Evolutionary conservation across 2,888 invertebrate species (phyloP).

Genomic region (Ischnus inquisitorius): DNA sequence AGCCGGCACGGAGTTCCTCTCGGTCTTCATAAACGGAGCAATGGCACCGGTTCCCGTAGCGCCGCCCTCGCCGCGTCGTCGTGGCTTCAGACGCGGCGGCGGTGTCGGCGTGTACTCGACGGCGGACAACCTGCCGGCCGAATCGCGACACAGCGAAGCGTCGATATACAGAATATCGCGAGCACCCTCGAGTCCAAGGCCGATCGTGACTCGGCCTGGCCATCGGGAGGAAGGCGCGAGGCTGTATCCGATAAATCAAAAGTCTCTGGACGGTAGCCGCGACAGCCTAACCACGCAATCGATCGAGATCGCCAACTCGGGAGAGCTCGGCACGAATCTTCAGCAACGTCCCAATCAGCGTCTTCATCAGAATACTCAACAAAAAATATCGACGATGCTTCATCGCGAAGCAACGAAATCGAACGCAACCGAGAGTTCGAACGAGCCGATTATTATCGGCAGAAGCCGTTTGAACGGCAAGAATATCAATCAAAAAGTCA

Average conservation of each 20-base stretch:
- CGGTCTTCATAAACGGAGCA: slow-evolving; percentile 85
- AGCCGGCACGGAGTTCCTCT: slow-evolving; percentile 85
- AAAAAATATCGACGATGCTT: slow-evolving; percentile 47
- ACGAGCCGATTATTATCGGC: slow-evolving; percentile 64
- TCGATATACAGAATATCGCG: slow-evolving; percentile 84
- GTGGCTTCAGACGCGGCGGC: slow-evolving; percentile 74
- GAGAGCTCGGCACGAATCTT: slow-evolving; percentile 50
- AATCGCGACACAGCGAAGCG: slow-evolving; percentile 82
- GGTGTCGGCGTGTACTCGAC: slow-evolving; percentile 54
- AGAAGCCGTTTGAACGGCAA: slow-evolving; percentile 65
- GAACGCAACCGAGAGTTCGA: slow-evolving; percentile 67
- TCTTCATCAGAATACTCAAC: slow-evolving; percentile 34
- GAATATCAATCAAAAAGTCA: slow-evolving; percentile 79
- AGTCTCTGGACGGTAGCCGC: slow-evolving; percentile 75
- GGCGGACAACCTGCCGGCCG: slow-evolving; percentile 80
- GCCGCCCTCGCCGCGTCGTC: slow-evolving; percentile 72
- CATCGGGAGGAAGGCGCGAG: slow-evolving; percentile 78
- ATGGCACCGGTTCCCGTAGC: slow-evolving; percentile 80
- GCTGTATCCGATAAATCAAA: slow-evolving; percentile 82
- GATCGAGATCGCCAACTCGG: slow-evolving; percentile 77
- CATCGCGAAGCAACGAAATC: slow-evolving; percentile 55
- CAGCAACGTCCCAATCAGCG: slow-evolving; percentile 55
- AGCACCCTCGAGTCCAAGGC: slow-evolving; percentile 77
- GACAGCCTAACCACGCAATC: slow-evolving; percentile 78
- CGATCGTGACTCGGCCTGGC: slow-evolving; percentile 68